Base-by-base conservation (phyloP, 2,797 vertebrate species). In the Mormyrus hasselquistii region DNA sequence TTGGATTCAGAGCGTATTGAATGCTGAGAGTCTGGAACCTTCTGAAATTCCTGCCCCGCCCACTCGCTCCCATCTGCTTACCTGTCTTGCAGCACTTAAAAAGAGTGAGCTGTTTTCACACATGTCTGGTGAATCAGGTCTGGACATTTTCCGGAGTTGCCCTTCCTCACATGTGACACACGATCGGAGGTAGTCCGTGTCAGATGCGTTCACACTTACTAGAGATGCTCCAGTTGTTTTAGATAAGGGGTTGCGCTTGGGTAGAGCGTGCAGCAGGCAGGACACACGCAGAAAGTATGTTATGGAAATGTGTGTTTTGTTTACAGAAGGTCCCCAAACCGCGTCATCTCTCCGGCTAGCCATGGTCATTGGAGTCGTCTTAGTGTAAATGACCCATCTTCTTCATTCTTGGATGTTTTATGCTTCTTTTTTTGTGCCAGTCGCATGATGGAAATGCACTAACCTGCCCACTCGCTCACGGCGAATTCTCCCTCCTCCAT, bases 51-150 rank as follows among this genome's bases (percentile, higher is more conserved):
- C 25, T 53, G 25, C 85, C 34, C 22, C 34, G 0, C 53, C 53
- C 73, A 79, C 73, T 44, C 34, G 16, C 38, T 44, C 73, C 29
- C 8, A 34, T 87, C 29, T 38, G 14, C 29, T 29, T 38, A 57
- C 85, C 52, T 87, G 52, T 19, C 34, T 29, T 87, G 53, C 25
- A 8, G 19, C 85, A 87, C 53, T 57, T 57, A n/a, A 3, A 34
- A 59, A 62, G 57, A 62, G 57, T 29, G 19, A 47, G 8, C 6
- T 76, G 47, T 25, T 88, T 16, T 76, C 25, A 91, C 87, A 89
- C 41, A 47, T 16, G 10, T 29, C 29, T 0, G 83, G 19, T 7
- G 14, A 69, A 91, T 73, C 29, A 14, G 29, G 65, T 14, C 65
- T 4, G 29, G 65, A 34, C 65, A 69, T 69, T 69, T 69, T 34